Percentiles rank a stretch among this genome's conserved stretches.
These are phyloP conservation scores for Saturnia pavonia DNA, from an alignment of 2,888 invertebrate species.

Conservation along the genomic window DNA sequence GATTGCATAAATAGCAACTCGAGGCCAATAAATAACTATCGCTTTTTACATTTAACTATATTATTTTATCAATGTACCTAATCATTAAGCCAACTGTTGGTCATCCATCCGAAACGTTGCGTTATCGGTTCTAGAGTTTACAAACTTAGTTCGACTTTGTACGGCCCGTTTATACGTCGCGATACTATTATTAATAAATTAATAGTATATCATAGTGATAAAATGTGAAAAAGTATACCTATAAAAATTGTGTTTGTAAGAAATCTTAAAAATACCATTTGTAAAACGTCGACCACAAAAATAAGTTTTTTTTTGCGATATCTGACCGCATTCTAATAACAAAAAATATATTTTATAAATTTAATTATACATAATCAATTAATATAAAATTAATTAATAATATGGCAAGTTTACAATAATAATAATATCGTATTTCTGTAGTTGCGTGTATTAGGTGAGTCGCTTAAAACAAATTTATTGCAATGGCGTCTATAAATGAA, in stretches of 20 bases:
- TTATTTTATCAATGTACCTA: conserved; percentile 15
- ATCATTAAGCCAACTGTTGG: conserved; percentile 40
- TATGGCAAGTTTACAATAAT: background rate
- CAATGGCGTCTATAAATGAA: background rate
- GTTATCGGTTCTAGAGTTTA: conserved; percentile 39
- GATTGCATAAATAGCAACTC: conserved; percentile 8
- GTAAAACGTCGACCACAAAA: too few species aligned
- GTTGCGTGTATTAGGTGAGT: background rate
- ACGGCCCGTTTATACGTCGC: conserved; percentile 14
- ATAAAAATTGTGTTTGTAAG: background rate
- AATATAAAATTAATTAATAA: background rate
- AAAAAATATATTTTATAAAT: too few species aligned
- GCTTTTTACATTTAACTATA: background rate
- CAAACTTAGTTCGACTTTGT: conserved; percentile 18
- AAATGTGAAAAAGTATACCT: background rate
- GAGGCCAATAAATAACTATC: conserved; percentile 12
- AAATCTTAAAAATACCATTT: background rate
- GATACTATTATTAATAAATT: background rate
- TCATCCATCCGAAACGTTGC: conserved; percentile 44
- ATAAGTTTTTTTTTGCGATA: too few species aligned
- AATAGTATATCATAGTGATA: background rate
- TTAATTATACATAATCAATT: background rate
- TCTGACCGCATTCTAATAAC: too few species aligned
- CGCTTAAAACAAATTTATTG: background rate
- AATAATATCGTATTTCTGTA: background rate